These are phyloP conservation scores for Chrysogorgia sp. DNA, from an alignment of 92 coral and sea anemone genomes.

Conservation along the genomic window DNA sequence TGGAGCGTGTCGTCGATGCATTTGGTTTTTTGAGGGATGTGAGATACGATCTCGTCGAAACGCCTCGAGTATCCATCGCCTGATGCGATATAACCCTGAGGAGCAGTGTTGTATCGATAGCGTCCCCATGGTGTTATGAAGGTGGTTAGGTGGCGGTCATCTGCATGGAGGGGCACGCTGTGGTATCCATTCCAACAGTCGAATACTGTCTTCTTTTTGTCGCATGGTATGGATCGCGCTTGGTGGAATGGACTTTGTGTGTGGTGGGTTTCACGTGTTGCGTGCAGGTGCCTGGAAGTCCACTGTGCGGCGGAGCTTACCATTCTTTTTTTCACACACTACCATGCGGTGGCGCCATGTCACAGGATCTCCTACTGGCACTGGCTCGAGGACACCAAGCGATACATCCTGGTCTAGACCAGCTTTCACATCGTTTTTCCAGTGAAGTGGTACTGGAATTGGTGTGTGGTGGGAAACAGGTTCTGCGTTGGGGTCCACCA, in stretches of 20 bases:
- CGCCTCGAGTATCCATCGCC: constrained; percentile 8
- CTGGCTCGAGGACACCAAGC: constrained; percentile 59
- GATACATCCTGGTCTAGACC: too few species aligned
- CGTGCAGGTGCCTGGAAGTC: constrained; percentile 67
- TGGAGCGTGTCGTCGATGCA: constrained; percentile 45
- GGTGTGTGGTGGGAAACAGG: constrained; percentile 71
- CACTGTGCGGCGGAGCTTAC: constrained; percentile 59
- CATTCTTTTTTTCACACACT: constrained; percentile 58
- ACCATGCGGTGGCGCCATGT: too few species aligned
- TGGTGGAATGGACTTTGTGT: constrained; percentile 70
- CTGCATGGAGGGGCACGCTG: too few species aligned
- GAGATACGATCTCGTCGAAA: constrained; percentile 11
- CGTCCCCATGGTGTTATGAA: too few species aligned
- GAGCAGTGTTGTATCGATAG: too few species aligned
- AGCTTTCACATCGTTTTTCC: constrained; percentile 65
- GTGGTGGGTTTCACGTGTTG: constrained; percentile 64
- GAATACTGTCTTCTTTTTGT: constrained; percentile 49
- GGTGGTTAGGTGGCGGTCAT: too few species aligned
- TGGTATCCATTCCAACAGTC: too few species aligned
- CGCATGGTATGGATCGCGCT: constrained; percentile 53
- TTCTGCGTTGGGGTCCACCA: constrained; percentile 60
- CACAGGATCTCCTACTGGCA: constrained; percentile 58
- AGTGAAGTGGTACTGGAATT: constrained; percentile 64
- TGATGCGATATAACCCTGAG: constrained; percentile 41
- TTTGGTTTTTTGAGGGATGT: constrained; percentile 47